Evolutionary conservation across 2,113 vertebrate genomes (phyloP).

Genomic region (Lophochroa leadbeateri): DNA sequence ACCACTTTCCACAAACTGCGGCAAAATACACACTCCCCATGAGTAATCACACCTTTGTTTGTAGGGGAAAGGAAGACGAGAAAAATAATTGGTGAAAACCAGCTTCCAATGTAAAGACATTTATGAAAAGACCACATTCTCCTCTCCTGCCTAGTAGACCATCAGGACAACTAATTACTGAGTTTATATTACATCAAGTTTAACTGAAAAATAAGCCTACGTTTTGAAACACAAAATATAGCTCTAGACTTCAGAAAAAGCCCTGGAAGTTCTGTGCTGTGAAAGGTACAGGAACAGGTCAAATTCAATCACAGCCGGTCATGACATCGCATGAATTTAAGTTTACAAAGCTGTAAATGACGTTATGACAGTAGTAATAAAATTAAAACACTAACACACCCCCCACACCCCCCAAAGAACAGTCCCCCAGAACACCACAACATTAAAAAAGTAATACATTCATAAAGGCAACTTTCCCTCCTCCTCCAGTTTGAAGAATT

Average conservation of each 20-base stretch:
- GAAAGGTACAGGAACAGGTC: not conserved
- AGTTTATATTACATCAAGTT: not conserved
- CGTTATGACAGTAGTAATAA: not conserved
- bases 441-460: not conserved
- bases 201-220: not conserved
- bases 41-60: conserved; percentile 71
- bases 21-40: conserved; percentile 65
- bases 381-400: not conserved
- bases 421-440: not conserved
- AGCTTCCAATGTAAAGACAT: conserved; percentile 58
- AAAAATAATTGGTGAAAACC: conserved; percentile 57
- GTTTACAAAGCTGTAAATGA: not conserved
- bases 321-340: not conserved
- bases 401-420: accelerated
- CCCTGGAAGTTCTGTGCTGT: not conserved
- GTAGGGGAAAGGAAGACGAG: conserved; percentile 52
- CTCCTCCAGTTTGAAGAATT: not conserved
- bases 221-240: not conserved
- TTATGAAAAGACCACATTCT: conserved; percentile 35
- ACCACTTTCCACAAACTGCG: conserved; percentile 62
- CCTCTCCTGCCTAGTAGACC: not conserved
- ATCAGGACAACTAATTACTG: conserved; percentile 27
- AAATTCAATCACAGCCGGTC: not conserved
- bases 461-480: not conserved
- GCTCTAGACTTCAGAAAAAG: not conserved